Conservation (phyloP, 2,888 invertebrate species). For the Xylota sylvarum region DNA sequence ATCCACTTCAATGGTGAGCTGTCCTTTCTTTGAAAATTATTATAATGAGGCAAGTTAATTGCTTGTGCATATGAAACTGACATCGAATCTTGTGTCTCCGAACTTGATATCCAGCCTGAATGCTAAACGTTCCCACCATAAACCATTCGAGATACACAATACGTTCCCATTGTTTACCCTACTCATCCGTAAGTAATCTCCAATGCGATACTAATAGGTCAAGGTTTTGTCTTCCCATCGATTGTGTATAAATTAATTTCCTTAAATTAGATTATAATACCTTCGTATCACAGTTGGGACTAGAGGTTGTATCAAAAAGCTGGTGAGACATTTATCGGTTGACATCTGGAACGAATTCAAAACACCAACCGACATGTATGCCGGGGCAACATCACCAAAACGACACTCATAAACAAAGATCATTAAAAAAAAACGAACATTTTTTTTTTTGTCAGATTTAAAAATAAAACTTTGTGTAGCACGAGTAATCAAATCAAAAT, state of each 20-base stretch:
- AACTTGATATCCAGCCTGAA: slow-evolving; percentile 60
- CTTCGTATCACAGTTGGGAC: slow-evolving; percentile 1
- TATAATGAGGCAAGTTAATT: slow-evolving; percentile 76
- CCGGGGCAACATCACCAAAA: slow-evolving; percentile 12
- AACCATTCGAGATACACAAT: slow-evolving; percentile 54
- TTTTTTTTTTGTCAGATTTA: slow-evolving; percentile 11
- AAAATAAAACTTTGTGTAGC: slow-evolving; percentile 56
- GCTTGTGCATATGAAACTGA: slow-evolving; percentile 76
- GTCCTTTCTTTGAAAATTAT: slow-evolving; percentile 74
- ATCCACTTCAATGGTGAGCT: slow-evolving; percentile 59
- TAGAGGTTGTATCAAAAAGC: slow-evolving; percentile 25
- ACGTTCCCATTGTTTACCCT: slow-evolving; percentile 37
- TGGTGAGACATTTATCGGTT: slow-evolving; percentile 54
- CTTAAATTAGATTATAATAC: slow-evolving; percentile 66
- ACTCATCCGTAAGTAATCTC: slow-evolving; percentile 53
- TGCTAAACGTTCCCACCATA: slow-evolving; percentile 70
- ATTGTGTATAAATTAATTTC: slow-evolving; percentile 65
- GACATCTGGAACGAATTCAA: slow-evolving; percentile 57
- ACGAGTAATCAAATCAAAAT: slow-evolving; percentile 57
- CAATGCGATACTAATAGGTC: slow-evolving; percentile 54
- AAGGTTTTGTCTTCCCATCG: slow-evolving; percentile 41
- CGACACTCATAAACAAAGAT: slow-evolving; percentile 44
- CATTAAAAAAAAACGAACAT: slow-evolving; percentile 36
- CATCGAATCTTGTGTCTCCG: slow-evolving; percentile 65
- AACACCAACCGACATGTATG: background rate